Conservation (phyloP, 2,113 vertebrate species). For the Peucedramus taeniatus region DNA sequence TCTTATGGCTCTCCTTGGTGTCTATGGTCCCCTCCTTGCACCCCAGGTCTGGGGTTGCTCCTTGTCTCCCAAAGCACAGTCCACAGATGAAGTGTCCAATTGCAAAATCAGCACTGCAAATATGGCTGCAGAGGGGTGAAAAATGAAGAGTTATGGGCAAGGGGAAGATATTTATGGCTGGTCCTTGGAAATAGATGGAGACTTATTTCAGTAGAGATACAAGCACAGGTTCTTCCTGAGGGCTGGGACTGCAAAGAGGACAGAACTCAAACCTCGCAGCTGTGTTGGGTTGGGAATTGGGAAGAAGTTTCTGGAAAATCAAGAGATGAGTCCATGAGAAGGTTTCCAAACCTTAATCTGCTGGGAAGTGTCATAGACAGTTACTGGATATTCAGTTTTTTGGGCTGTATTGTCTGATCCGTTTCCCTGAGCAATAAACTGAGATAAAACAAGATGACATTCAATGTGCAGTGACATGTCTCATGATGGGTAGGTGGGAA, state of each 20-base stretch:
- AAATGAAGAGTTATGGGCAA: neutral
- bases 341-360: neutral
- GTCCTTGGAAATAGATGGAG: neutral
- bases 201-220: neutral
- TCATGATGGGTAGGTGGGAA: neutral
- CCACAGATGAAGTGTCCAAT: neutral
- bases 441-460: neutral
- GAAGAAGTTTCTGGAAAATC: neutral
- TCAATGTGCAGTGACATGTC: neutral
- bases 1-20: too few species aligned
- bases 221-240: neutral
- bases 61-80: neutral
- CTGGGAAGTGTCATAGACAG: neutral
- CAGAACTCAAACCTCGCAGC: neutral
- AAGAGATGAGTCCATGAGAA: neutral
- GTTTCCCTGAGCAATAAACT: neutral
- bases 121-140: neutral
- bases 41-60: rapidly evolving
- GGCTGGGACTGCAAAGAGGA: neutral
- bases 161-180: neutral
- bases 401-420: neutral
- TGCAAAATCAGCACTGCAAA: neutral
- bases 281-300: neutral
- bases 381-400: neutral
- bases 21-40: neutral